Conservation (phyloP, 2,113 vertebrate genomes). For the Proteles cristata region DNA sequence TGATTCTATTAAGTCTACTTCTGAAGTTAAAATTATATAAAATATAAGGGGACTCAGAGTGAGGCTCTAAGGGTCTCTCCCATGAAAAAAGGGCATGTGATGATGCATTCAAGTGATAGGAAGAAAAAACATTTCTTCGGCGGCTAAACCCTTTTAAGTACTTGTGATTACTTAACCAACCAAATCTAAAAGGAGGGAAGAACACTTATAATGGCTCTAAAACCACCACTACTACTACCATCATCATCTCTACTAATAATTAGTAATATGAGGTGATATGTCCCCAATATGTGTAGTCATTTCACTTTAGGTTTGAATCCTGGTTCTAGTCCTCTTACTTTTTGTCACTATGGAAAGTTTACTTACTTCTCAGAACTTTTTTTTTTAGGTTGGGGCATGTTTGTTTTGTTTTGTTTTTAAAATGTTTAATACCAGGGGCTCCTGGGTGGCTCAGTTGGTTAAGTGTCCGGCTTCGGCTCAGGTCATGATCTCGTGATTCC, state of each 20-base stretch:
- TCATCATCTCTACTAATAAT: background rate
- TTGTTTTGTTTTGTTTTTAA: background rate
- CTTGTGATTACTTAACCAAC: background rate
- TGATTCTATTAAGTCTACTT: background rate
- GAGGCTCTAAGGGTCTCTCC: background rate
- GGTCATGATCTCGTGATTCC: too few relatives aligned
- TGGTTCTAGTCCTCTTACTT: background rate
- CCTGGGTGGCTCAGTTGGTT: too few relatives aligned
- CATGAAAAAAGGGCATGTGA: background rate
- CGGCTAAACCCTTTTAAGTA: background rate
- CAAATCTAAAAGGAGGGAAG: background rate
- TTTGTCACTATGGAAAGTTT: background rate
- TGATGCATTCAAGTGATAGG: background rate
- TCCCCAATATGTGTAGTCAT: background rate
- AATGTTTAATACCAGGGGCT: background rate
- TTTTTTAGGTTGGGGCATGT: background rate
- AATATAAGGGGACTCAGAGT: background rate
- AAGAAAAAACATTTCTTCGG: background rate
- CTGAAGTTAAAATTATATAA: background rate
- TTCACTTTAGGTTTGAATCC: background rate
- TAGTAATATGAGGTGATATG: background rate
- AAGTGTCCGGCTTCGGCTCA: too few relatives aligned
- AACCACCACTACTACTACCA: background rate
- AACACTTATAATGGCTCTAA: background rate
- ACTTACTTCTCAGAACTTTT: background rate